These are phyloP conservation scores for Leucophenga varia DNA, from an alignment of 1,140 invertebrate genomes.

Conservation along the genomic window DNA sequence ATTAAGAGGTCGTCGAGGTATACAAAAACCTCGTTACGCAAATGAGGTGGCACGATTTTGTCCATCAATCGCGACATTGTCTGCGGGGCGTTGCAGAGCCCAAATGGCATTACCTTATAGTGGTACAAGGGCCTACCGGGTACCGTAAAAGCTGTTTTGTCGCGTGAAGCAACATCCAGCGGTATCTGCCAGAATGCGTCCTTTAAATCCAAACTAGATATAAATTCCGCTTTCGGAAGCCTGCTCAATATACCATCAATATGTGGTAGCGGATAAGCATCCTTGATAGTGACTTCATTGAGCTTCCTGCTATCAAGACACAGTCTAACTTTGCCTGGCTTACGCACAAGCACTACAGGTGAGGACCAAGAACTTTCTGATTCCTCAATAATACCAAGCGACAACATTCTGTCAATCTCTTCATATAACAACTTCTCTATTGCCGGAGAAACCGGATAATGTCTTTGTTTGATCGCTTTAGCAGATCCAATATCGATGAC, in stretches of 20 bases:
- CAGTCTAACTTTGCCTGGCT: too few relatives aligned
- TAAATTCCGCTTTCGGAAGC: conserved; percentile 17
- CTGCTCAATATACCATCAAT: conserved; percentile 21
- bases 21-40: conserved; percentile 2
- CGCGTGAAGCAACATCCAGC: conserved; percentile 23
- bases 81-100: conserved; percentile 2
- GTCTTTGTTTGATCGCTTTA: too few relatives aligned
- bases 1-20: conserved; percentile 57
- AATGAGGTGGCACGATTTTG: conserved; percentile 3
- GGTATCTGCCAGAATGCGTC: too few relatives aligned
- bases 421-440: conserved; percentile 29
- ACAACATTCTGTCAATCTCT: too few relatives aligned
- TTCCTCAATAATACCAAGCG: conserved; percentile 25
- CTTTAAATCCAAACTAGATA: conserved; percentile 17
- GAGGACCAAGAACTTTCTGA: too few relatives aligned
- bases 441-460: conserved; percentile 30
- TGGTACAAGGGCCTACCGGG: conserved; percentile 7
- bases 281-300: too few relatives aligned
- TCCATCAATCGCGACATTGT: neutral
- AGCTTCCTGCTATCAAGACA: too few relatives aligned
- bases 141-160: conserved; percentile 55
- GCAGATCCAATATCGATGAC: too few relatives aligned
- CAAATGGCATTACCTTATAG: conserved; percentile 21
- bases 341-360: too few relatives aligned
- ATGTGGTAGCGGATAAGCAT: too few relatives aligned